Base-by-base conservation (phyloP, 37 sponge, comb jelly and placozoan genomes). In the Hexactinellida sp. region DNA sequence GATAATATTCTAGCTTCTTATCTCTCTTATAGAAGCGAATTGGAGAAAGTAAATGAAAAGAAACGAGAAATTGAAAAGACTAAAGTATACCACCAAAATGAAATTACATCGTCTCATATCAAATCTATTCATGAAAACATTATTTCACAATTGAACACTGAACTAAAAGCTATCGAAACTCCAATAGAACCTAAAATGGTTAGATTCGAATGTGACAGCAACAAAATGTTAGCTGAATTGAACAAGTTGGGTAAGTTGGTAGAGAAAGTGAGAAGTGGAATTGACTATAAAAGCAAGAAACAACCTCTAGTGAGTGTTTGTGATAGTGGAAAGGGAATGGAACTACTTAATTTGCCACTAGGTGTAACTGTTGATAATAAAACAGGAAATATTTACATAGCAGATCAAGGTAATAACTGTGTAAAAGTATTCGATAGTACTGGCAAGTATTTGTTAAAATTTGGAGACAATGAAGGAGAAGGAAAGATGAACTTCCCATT, bases 221-320 rank as follows among this genome's bases (percentile, higher is more conserved):
- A n/a, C n/a, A n/a, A n/a, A n/a, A n/a, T n/a, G n/a, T n/a, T n/a
- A n/a, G n/a, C n/a, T n/a, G n/a, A n/a, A n/a, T n/a, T 63, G 34
- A 63, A 63, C 76, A 63, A 10, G 21, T 63, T 63, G 76, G 76
- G 76, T 7, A 28, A 63, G 5, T 63, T 63, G 25, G 76, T 63
- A 32, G 76, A 63, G 5, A 63, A 63, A 63, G 76, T 63, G 13
- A 63, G 30, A 63, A n/a, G n/a, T n/a, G 30, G 76, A 25, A n/a
- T 63, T 63, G 76, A 63, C 34, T 63, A 63, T 63, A 63, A 23
- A n/a, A 63, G 34, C 30, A 63, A 63, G 76, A n/a, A 25, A 63
- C 76, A 63, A 25, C 76, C 76, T 63, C 28, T 63, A 63, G 76
- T 63, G 76, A 63, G 30, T n/a, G 76, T 63, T 63, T 10, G 76